These are phyloP conservation scores for Eilema caniola DNA, from an alignment of 2,888 invertebrate species.

Conservation along the genomic window DNA sequence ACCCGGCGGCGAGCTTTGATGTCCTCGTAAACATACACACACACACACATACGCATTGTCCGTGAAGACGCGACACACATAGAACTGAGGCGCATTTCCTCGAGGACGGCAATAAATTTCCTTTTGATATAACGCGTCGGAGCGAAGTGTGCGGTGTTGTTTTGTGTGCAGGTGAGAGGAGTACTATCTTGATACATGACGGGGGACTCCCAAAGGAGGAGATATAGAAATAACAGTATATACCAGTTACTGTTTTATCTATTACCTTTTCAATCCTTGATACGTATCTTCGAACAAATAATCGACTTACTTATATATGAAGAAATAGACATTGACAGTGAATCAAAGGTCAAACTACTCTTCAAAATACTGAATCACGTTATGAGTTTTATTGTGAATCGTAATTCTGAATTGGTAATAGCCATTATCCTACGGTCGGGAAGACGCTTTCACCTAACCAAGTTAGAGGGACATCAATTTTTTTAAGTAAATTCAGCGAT, in stretches of 20 bases:
- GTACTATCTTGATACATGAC: neutral
- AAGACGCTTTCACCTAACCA: no score
- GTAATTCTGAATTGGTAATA: neutral
- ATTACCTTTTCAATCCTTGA: neutral
- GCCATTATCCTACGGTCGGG: neutral
- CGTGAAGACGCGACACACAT: conserved; percentile 27
- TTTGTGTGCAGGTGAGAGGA: conserved; percentile 27
- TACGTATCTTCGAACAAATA: neutral
- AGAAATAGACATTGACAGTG: no score
- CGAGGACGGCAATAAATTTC: conserved; percentile 33
- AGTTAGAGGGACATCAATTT: no score
- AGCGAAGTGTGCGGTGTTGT: conserved; percentile 18
- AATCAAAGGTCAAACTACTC: no score
- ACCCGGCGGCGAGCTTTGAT: conserved; percentile 69
- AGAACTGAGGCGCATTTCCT: conserved; percentile 3
- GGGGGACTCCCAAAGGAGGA: neutral
- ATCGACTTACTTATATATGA: neutral
- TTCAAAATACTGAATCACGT: no score
- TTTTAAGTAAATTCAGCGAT: no score
- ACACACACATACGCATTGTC: conserved; percentile 33
- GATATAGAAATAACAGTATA: no score
- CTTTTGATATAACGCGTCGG: conserved; percentile 25
- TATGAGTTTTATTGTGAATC: neutral
- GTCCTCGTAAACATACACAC: conserved; percentile 65
- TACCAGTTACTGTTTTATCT: neutral